Conservation (phyloP, 2,113 vertebrate genomes). For the Barnardius zonarius region DNA sequence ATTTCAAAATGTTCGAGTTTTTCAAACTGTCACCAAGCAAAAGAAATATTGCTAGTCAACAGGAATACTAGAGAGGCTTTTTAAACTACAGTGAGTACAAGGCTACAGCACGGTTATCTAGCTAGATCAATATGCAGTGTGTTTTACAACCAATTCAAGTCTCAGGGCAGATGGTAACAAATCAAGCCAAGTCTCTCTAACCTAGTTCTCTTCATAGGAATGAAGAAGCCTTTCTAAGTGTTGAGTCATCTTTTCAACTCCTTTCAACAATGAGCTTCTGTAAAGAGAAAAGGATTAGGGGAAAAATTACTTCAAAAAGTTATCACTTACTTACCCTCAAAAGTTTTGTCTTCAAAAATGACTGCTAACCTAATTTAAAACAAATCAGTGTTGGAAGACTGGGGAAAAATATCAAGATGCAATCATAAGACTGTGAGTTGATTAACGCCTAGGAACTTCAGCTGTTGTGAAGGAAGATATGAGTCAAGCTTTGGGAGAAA, state of each 20-base stretch:
- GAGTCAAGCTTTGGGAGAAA: slow-evolving; percentile 22
- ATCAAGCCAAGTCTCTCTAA: not conserved
- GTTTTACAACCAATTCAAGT: not conserved
- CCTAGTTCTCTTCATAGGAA: not conserved
- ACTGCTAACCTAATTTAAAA: not conserved
- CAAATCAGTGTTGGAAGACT: not conserved
- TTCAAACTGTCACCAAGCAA: not conserved
- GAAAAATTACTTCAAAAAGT: not conserved
- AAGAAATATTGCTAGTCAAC: not conserved
- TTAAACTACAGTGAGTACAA: not conserved
- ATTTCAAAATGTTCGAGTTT: not conserved
- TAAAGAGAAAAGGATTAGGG: not conserved
- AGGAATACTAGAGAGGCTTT: not conserved
- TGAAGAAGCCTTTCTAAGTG: not conserved
- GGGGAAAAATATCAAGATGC: slow-evolving; percentile 10
- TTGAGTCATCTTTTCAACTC: not conserved
- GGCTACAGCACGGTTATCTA: not conserved
- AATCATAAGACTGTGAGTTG: not conserved
- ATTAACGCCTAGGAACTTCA: not conserved
- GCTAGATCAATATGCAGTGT: not conserved
- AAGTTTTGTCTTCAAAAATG: not conserved
- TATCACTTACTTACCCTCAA: not conserved
- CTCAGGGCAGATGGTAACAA: not conserved
- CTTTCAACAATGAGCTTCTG: not conserved
- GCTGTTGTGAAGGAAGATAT: not conserved